Base-by-base conservation (phyloP, 2,888 invertebrate species). In the Neelides folsomi region DNA sequence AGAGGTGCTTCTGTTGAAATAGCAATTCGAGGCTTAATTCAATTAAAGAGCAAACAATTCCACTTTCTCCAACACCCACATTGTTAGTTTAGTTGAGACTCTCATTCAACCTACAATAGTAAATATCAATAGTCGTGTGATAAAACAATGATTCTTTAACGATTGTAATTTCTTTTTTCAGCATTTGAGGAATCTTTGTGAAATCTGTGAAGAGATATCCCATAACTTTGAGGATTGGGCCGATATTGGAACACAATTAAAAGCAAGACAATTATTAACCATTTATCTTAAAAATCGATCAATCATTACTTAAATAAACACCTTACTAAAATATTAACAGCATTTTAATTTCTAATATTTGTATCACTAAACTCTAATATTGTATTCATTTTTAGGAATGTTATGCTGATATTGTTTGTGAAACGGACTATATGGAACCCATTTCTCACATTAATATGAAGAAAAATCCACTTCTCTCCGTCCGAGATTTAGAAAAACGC, bases 381-480 rank as follows among this genome's bases (percentile, higher is more conserved):
- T 12, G 7, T 12, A 40, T n/a, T 35, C 39, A 47, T 13, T 49
- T 48, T 1, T 35, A 63, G 61, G 63, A 63, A 47, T 63, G 61
- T 40, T 63, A 63, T 39, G 63, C 60, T 7, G 59, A 63, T 37
- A 62, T 63, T 49, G 61, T 63, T 9, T 58, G 58, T n/a, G 56
- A 60, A 39, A 63, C 63, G 9, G 63, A 63, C 45, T 63, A 55
- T 49, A 63, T 63, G 63, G 63, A 63, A 53, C 63, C 63, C 19
- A 63, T 63, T 54, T 63, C 63, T 12, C 59, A 63, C 44, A 18
- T 63, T 7, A 62, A 59, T 27, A 63, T 63, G 63, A 63, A 63
- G 53, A 63, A 63, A 38, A 56, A 63, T 47, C 63, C 63, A 12
- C 55, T 63, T 38, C 49, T 63, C 42, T 62, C 63, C 60, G 63